Percentiles rank a stretch among this genome's conserved stretches.
Conservation (phyloP, 2,113 vertebrate genomes). For the Cochlearius cochlearius region DNA sequence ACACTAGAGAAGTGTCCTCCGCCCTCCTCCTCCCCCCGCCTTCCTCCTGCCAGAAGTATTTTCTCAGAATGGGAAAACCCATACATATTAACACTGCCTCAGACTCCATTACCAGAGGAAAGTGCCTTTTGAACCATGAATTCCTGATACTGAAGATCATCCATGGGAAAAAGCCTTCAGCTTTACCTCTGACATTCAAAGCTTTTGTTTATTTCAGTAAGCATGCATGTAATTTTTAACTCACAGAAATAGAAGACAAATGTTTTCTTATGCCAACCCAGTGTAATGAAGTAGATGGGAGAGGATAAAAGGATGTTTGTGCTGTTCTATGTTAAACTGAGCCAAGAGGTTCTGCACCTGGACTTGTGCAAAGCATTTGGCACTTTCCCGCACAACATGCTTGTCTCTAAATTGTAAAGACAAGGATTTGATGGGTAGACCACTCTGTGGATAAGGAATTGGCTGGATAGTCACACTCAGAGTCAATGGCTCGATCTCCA, state of each 20-base stretch:
- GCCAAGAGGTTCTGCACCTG: not conserved
- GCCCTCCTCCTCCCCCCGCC: not conserved
- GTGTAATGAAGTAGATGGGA: not conserved
- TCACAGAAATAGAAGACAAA: not conserved
- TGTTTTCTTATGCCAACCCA: not conserved
- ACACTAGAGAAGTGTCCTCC: not conserved
- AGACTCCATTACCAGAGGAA: constrained; percentile 10
- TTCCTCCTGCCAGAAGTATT: not conserved
- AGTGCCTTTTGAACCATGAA: constrained; percentile 52
- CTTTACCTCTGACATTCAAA: constrained; percentile 57
- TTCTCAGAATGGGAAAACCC: not conserved
- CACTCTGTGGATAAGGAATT: not conserved
- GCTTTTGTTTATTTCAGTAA: constrained; percentile 25
- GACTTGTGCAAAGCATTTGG: not conserved
- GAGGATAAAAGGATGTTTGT: not conserved
- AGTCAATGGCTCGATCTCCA: not conserved
- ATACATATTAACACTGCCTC: not conserved
- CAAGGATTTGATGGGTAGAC: not conserved
- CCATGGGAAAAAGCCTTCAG: not conserved
- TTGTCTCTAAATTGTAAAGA: not conserved
- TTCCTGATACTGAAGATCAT: constrained; percentile 22
- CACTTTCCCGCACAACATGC: not conserved
- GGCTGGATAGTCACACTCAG: not conserved
- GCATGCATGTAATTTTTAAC: not conserved
- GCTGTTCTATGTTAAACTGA: not conserved